Evolutionary conservation across 2,888 invertebrate genomes (phyloP).

Genomic region (Mamestra brassicae): DNA sequence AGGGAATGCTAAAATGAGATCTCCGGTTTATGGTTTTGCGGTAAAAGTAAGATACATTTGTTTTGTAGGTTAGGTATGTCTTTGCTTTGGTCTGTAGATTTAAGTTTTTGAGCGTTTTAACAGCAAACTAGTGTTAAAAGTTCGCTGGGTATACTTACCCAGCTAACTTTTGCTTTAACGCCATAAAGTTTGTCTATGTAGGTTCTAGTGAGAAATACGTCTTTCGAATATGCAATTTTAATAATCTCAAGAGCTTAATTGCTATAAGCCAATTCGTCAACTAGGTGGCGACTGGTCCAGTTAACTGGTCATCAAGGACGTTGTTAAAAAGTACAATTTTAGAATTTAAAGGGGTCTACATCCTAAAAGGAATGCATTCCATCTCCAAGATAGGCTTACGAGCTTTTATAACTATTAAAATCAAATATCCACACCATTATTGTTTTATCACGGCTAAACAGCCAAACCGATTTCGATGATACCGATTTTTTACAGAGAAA

Average conservation of each 20-base stretch:
- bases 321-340: slow-evolving; percentile 9
- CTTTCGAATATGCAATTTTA: slow-evolving; percentile 12
- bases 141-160: too few species aligned
- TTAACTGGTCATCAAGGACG: slow-evolving; percentile 49
- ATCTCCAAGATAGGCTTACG: background rate
- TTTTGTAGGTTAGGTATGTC: background rate
- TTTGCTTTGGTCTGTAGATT: background rate
- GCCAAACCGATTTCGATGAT: background rate
- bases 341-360: slow-evolving; percentile 19
- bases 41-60: slow-evolving; percentile 10
- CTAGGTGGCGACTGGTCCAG: slow-evolving; percentile 20
- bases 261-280: slow-evolving; percentile 22
- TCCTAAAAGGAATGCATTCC: background rate
- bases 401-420: too few species aligned
- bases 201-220: background rate
- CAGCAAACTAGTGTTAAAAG: background rate
- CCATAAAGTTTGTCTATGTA: background rate
- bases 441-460: too few species aligned
- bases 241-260: slow-evolving; percentile 6
- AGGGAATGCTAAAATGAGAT: slow-evolving; percentile 28
- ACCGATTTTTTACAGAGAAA: too few species aligned
- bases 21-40: background rate
- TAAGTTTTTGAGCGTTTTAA: too few species aligned
- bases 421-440: too few species aligned
- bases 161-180: too few species aligned